These are phyloP conservation scores for Asbolus verrucosus DNA, from an alignment of 1,140 invertebrate species.

Conservation along the genomic window DNA sequence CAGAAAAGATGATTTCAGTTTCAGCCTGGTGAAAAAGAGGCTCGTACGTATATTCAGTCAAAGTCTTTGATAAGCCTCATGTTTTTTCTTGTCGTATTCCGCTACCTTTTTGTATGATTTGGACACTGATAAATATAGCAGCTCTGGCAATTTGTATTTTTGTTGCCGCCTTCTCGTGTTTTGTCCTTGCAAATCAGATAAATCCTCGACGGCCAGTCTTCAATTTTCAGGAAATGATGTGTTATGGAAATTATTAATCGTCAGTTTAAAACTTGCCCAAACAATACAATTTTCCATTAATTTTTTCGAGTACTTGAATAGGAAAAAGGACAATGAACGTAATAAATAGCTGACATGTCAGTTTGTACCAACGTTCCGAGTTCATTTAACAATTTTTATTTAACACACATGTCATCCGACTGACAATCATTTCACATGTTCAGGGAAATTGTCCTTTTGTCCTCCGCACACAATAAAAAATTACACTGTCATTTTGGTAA, in stretches of 20 bases:
- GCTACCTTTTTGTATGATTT: conserved; percentile 32
- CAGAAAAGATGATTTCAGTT: too few species aligned
- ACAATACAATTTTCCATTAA: conserved; percentile 1
- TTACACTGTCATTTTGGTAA: neutral
- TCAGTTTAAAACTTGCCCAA: neutral
- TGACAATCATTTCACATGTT: neutral
- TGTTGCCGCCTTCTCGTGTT: neutral
- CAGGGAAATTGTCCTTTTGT: conserved; percentile 2
- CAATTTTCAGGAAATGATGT: conserved; percentile 30
- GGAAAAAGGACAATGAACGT: neutral
- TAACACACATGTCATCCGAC: neutral
- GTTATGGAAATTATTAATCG: conserved; percentile 22
- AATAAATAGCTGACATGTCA: neutral
- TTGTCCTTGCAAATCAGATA: conserved; percentile 31
- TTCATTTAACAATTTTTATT: conserved; percentile 9
- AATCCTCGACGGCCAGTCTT: conserved; percentile 18
- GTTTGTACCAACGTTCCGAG: neutral
- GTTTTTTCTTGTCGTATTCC: conserved; percentile 24
- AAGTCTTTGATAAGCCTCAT: conserved; percentile 31
- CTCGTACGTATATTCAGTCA: neutral
- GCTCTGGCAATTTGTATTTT: conserved; percentile 28
- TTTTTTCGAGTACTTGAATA: conserved; percentile 7
- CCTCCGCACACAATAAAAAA: neutral
- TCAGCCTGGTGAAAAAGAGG: neutral
- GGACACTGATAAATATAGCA: conserved; percentile 24